phyloP scores from a whole-genome alignment of 2,797 vertebrate genomes.

The Graptemys geographica region DNA sequence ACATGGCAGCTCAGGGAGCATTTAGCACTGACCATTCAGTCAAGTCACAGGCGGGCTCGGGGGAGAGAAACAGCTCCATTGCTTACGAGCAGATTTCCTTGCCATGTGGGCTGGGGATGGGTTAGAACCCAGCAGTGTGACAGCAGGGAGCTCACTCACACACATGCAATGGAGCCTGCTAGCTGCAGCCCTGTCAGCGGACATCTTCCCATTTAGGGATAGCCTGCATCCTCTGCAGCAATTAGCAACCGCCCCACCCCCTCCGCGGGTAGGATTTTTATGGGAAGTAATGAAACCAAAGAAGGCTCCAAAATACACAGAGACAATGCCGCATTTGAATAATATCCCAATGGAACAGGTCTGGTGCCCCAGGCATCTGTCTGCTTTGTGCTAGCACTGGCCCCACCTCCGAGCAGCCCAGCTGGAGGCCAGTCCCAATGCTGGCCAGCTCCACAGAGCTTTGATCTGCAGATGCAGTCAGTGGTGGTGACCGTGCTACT shows the following conservation, averaged over 20 bases:
- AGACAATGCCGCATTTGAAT: fast-evolving
- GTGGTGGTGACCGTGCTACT: constrained; percentile 57
- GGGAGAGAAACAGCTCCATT: fast-evolving
- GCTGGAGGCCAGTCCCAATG: constrained; percentile 71
- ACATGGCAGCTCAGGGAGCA: neutral
- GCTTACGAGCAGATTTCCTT: neutral
- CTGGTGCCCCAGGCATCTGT: constrained; percentile 53
- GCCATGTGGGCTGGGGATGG: neutral
- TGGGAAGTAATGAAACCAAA: neutral
- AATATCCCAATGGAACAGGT: neutral
- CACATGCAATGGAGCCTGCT: neutral
- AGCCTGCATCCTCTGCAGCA: neutral
- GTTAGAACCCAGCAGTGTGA: neutral
- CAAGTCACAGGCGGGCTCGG: neutral
- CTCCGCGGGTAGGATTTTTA: neutral
- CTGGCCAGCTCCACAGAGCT: constrained; percentile 39
- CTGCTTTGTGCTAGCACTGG: constrained; percentile 64
- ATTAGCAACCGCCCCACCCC: neutral
- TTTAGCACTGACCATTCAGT: neutral
- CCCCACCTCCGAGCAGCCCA: constrained; percentile 31
- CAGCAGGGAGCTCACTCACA: neutral
- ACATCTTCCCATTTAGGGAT: neutral
- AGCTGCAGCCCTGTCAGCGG: neutral
- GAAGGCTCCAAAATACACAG: neutral
- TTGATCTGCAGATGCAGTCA: constrained; percentile 74